Conservation (phyloP, 2,797 vertebrate species). For the Halcyon leucocephala region DNA sequence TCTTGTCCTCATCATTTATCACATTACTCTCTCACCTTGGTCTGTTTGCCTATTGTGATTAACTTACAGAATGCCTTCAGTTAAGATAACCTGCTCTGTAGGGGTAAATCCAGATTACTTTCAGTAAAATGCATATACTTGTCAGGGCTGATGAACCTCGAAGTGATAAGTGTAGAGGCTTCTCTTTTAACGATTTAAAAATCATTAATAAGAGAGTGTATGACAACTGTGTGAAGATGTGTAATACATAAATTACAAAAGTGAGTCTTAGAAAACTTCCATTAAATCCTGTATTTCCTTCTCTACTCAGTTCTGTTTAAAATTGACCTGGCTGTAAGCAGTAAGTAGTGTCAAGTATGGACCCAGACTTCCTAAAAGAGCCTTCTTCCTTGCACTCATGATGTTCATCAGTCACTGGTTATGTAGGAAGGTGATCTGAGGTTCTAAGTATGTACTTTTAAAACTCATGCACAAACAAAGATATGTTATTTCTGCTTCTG, state of each 20-base stretch:
- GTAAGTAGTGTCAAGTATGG: not conserved
- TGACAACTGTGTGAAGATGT: not conserved
- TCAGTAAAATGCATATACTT: not conserved
- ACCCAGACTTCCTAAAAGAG: not conserved
- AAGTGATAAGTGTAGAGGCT: not conserved
- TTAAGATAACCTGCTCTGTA: not conserved
- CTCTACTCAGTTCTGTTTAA: not conserved
- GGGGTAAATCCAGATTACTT: not conserved
- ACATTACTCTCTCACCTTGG: fast-evolving
- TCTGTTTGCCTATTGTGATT: not conserved
- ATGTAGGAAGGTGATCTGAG: not conserved
- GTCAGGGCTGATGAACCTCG: not conserved
- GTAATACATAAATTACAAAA: not conserved
- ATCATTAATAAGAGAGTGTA: not conserved
- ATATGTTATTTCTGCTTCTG: not conserved
- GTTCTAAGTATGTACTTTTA: not conserved
- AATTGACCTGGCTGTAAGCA: not conserved
- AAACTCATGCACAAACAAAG: not conserved
- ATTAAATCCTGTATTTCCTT: not conserved
- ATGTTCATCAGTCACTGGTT: not conserved
- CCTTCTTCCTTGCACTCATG: not conserved
- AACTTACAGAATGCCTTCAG: not conserved
- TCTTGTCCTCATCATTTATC: not conserved
- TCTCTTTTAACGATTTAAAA: not conserved
- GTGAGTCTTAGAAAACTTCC: not conserved